phyloP scores from a whole-genome alignment of 2,888 invertebrate genomes.

The Halictus quadricinctus region DNA sequence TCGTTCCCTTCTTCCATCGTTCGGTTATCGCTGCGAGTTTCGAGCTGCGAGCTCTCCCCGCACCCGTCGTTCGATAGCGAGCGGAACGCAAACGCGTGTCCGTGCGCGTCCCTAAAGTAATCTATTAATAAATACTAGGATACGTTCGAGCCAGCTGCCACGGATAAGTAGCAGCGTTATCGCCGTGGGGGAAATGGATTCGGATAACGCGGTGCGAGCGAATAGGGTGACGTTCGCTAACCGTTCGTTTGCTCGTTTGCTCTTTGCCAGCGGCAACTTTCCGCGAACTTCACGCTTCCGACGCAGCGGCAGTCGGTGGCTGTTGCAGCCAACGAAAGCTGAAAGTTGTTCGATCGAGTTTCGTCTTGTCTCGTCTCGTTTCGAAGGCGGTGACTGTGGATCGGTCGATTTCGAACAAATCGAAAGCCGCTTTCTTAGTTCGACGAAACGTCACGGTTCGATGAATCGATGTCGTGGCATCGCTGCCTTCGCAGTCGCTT shows the following conservation, averaged over 20 bases:
- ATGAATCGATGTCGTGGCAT: neutral
- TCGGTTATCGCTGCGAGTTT: conserved; percentile 17
- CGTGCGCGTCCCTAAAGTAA: conserved; percentile 21
- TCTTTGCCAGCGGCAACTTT: neutral
- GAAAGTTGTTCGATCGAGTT: neutral
- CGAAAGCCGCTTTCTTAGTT: conserved; percentile 5
- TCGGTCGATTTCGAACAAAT: neutral
- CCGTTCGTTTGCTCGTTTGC: neutral
- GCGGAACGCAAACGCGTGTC: neutral
- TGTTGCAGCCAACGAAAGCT: neutral
- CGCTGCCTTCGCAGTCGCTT: neutral
- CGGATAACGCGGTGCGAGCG: conserved; percentile 15
- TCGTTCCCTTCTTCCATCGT: neutral
- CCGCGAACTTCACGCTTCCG: neutral
- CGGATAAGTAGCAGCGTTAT: conserved; percentile 20
- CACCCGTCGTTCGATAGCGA: conserved; percentile 14
- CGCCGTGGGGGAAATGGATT: conserved; percentile 2
- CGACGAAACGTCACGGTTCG: conserved; percentile 8
- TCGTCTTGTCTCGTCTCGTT: neutral
- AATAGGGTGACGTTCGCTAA: neutral
- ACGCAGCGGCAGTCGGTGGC: neutral
- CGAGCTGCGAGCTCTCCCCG: neutral
- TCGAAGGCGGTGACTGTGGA: neutral
- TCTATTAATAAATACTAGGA: conserved; percentile 55
- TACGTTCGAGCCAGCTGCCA: conserved; percentile 31